Evolutionary conservation across 2,113 vertebrate species (phyloP), one percentile per base, ranked within the genome.

Genomic region (Tamias sibiricus): DNA sequence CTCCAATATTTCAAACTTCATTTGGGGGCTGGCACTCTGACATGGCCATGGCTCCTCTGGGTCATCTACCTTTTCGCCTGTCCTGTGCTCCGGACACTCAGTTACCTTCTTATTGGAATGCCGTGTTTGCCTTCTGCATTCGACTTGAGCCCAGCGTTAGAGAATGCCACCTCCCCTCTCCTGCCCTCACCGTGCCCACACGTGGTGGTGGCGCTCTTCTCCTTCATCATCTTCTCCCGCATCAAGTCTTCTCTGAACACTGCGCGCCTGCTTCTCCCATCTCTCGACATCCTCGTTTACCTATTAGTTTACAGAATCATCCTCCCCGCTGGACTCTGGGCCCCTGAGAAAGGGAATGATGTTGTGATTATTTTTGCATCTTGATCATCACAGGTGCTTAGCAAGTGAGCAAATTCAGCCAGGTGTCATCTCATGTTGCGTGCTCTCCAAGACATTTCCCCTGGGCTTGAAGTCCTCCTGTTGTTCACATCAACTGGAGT

Each of bases 51-150:
- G n/a, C 9, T 54, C 54, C 30, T 57, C 20, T 20, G 8, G 20
- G 54, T 8, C 52, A 16, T 20, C 35, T 8, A 40, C 7, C 17
- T 20, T 12, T 30, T 6, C 40, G 62, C 28, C 49, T 19, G 22
- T 12, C 2, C 17, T 42, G 44, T 26, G 77, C 16, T 32, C 40
- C 2, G 24, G 8, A 14, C 0, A 10, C 13, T 22, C 4, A 2
- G 0, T 5, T 9, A 40, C 71, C 37, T 28, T 9, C 57, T 37
- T 3, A 1, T 47, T 12, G 14, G 30, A 19, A 35, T 17, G 2
- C 57, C 14, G 3, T 40, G 1, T 57, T 8, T 26, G 22, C 28
- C 54, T 24, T 57, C 54, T 7, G 19, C 54, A 57, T 22, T 22
- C 62, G 30, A 32, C 64, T 14, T 66, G 64, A 66, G 30, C 28